Base-by-base conservation (phyloP, 2,888 invertebrate genomes). In the Dysmachus trigonus region DNA sequence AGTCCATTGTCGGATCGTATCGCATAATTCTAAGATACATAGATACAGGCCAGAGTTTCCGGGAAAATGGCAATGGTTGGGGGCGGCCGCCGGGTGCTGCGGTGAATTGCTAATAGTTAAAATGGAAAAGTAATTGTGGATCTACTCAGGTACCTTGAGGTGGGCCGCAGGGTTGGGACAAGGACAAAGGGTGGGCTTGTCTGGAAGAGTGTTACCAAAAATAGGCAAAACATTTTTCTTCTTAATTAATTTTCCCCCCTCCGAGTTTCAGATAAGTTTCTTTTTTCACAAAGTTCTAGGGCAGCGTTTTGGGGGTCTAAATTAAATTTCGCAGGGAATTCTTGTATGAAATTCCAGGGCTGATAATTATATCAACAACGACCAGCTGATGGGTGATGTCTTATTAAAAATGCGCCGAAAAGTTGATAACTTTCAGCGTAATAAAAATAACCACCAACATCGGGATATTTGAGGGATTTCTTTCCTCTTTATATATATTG, bases 211-310 rank as follows among this genome's bases (percentile, higher is more conserved):
- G 62, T 27, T 62, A 62, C 47, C 47, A 47, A n/a, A 41, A 35
- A 76, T 31, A 72, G 72, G 47, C 22, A 7, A 31, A 79, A 62
- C 27, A 79, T 51, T 79, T 79, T 51, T 47, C 79, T 51, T 79
- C 79, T 79, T 51, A 79, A 79, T 79, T 79, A 47, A 51, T 51
- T 79, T 79, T 76, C 13, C 73, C 30, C 38, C n/a, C n/a, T 18
- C 6, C 7, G 1, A 41, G 15, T 41, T 41, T 41, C 13, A 41
- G 15, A 41, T 4, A 22, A n/a, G n/a, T n/a, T 76, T 38, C 38
- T 76, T 76, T 35, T 38, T 5, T n/a, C n/a, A 18, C 15, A n/a
- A 22, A 31, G 79, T 79, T 47, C 6, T 15, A n/a, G 18, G n/a
- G n/a, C 30, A n/a, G 22, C 13, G 30, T 7, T 30, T n/a, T n/a